Percentiles rank a stretch among this genome's conserved stretches.
Evolutionary conservation across 1,140 invertebrate genomes (phyloP).

Genomic region (Apocrypta bakeri): DNA sequence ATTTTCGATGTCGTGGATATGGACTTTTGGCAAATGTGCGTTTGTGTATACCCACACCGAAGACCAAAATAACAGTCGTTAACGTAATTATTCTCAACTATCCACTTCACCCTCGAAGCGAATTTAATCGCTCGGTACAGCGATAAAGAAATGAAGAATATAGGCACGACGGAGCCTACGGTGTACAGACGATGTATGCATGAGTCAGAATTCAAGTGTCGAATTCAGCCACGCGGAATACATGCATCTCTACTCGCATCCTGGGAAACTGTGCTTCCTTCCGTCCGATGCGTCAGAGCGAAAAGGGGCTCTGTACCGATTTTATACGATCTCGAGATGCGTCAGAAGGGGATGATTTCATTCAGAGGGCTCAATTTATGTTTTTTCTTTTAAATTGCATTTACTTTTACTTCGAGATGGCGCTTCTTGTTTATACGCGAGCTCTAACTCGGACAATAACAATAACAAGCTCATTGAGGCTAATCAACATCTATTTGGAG

Average conservation of each 20-base stretch:
- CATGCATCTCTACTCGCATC: not conserved
- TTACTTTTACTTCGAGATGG: too few relatives aligned
- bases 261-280: constrained; percentile 28
- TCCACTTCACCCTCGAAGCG: not conserved
- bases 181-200: not conserved
- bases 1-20: not conserved
- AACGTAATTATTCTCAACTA: not conserved
- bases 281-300: not conserved
- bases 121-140: too few relatives aligned
- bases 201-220: constrained; percentile 11
- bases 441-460: not conserved
- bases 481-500: constrained; percentile 37
- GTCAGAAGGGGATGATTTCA: not conserved
- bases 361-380: not conserved
- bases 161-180: too few relatives aligned
- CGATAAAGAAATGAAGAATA: too few relatives aligned
- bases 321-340: constrained; percentile 7
- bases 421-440: not conserved
- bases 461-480: constrained; percentile 45
- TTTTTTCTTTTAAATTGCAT: not conserved
- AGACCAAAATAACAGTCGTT: constrained; percentile 2
- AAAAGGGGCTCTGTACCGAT: not conserved
- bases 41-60: not conserved
- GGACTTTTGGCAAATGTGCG: not conserved
- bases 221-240: not conserved